These are phyloP conservation scores for Mythimna pallens DNA, from an alignment of 2,888 invertebrate genomes.

Conservation along the genomic window DNA sequence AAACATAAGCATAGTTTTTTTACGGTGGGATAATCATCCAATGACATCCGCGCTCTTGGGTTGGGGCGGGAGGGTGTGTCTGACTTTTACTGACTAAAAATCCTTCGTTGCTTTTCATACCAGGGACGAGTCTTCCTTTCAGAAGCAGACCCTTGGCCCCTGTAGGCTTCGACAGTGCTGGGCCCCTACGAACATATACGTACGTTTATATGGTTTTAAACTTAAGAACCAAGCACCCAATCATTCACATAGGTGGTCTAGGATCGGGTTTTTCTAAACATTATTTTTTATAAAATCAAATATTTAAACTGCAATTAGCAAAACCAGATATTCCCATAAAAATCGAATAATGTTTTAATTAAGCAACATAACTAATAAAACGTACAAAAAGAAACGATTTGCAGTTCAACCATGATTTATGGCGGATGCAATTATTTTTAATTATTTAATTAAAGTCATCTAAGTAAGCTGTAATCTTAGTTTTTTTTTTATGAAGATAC, in stretches of 20 bases:
- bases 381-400: conserved; percentile 3
- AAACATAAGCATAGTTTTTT: no score
- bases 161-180: no score
- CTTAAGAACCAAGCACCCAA: not conserved
- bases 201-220: no score
- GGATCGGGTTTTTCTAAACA: not conserved
- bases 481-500: not conserved
- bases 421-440: conserved; percentile 28
- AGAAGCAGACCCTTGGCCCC: no score
- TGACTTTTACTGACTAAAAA: no score
- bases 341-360: conserved; percentile 26
- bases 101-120: no score
- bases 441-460: conserved; percentile 15
- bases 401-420: conserved; percentile 24
- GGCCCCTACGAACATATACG: no score
- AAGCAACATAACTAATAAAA: conserved; percentile 24
- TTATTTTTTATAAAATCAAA: not conserved
- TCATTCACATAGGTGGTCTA: conserved; percentile 8
- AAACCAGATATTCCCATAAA: conserved; percentile 20
- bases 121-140: no score
- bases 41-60: no score
- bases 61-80: no score
- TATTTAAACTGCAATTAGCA: not conserved
- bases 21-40: no score
- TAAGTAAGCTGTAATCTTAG: not conserved